Evolutionary conservation across 2,797 vertebrate genomes (phyloP).

Genomic region (Takifugu ocellatus): DNA sequence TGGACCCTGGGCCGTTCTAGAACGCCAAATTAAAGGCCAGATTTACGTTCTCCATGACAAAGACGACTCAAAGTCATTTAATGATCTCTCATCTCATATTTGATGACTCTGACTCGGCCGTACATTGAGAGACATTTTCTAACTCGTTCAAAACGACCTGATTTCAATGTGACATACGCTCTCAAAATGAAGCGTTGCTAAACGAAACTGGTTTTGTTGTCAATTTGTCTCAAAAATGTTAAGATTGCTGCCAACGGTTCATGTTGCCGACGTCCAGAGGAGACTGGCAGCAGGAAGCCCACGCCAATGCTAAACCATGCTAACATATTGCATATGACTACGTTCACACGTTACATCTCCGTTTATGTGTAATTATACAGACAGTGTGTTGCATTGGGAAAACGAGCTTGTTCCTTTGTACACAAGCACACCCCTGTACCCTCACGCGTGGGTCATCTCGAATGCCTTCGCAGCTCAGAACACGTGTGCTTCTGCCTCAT

Average conservation of each 20-base stretch:
- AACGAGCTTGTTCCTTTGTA: constrained; percentile 15
- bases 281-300: constrained; percentile 24
- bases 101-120: too few species aligned
- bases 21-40: too few species aligned
- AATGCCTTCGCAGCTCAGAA: constrained; percentile 10
- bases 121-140: too few species aligned
- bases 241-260: background rate
- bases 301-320: constrained; percentile 48
- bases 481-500: background rate
- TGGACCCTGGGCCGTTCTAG: too few species aligned
- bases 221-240: background rate
- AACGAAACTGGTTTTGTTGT: constrained; percentile 1
- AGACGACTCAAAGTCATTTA: too few species aligned
- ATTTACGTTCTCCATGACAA: too few species aligned
- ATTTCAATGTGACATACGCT: background rate
- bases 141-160: too few species aligned
- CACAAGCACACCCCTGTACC: background rate
- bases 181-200: background rate
- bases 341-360: constrained; percentile 36
- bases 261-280: too few species aligned
- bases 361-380: constrained; percentile 38
- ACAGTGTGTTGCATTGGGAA: constrained; percentile 18
- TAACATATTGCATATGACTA: constrained; percentile 49
- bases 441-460: constrained; percentile 28
- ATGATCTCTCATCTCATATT: too few species aligned